Evolutionary conservation across 1,140 invertebrate genomes (phyloP), one percentile per base, ranked within the genome.

Genomic region (Himalopsyche phryganea): DNA sequence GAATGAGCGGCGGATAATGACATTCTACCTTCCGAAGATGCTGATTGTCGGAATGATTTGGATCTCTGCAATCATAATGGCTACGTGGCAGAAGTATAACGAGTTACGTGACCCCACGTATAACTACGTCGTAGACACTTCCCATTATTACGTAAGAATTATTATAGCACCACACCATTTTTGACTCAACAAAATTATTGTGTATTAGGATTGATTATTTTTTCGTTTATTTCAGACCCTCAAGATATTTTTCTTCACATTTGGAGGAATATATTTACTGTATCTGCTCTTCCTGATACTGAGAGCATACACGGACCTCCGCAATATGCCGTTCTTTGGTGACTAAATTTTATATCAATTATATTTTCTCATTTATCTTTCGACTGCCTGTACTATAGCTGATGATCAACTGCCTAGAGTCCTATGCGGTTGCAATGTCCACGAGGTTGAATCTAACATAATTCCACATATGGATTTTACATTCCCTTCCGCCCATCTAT

Each of bases 281-380:
- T 98, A 96, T 76, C 75, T 98, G 46, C 66, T 89, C 1, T 83
- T 92, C 65, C 76, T 98, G 14, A 85, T 96, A 55, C 75, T 98
- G 15, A 86, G 88, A 68, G 94, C 94, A 1, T 98, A 96, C 69
- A 94, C 88, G 63, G 95, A 98, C 78, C 80, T 98, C 20, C 81
- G 93, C 68, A 91, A 92, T 7, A 98, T 98, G 95, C 94, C 94
- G 58, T 97, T 91, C 76, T 97, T 98, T 83, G 94, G 94, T 96
- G 81, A 85, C 80, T 33, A 17, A 40, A 3, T 15, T 13, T 5
- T 11, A 40, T 40, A 13, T 11, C n/a, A 40, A 40, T 40, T 5
- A 40, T 35, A n/a, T 42, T 42, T 42, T 42, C 6, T 42, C 6
- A 10, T 42, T 9, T 42, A 42, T 42, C 5, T 42, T 42, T 42